Conservation (phyloP, 2,113 vertebrate genomes). For the Lipotes vexillifer region DNA sequence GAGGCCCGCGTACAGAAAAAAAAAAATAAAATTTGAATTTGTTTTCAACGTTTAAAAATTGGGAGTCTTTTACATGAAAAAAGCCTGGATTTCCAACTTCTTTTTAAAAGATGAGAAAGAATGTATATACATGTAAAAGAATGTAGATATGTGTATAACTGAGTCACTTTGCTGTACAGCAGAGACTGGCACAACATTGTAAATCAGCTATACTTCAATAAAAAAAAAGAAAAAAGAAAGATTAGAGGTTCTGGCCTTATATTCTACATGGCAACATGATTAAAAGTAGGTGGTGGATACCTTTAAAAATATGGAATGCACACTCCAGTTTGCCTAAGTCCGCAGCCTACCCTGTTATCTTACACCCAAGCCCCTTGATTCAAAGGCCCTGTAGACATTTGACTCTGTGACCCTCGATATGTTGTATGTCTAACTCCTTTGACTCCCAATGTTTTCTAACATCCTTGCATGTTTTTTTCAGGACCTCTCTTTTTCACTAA, state of each 20-base stretch:
- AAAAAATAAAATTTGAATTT: constrained; percentile 31
- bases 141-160: too few relatives aligned
- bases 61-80: background rate
- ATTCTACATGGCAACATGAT: background rate
- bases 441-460: background rate
- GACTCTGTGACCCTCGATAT: too few relatives aligned
- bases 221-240: background rate
- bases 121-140: too few relatives aligned
- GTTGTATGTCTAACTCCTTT: background rate
- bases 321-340: background rate
- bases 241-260: background rate
- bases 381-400: background rate
- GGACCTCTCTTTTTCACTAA: background rate
- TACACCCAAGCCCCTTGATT: background rate
- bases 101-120: background rate
- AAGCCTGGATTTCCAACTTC: background rate
- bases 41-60: background rate
- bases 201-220: too few relatives aligned
- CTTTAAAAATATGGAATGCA: background rate
- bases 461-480: background rate
- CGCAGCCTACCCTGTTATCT: background rate
- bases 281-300: background rate
- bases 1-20: too few relatives aligned
- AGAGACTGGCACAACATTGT: too few relatives aligned
- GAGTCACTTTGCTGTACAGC: too few relatives aligned